phyloP scores from a whole-genome alignment of 2,113 vertebrate genomes.

The Zonotrichia leucophrys region DNA sequence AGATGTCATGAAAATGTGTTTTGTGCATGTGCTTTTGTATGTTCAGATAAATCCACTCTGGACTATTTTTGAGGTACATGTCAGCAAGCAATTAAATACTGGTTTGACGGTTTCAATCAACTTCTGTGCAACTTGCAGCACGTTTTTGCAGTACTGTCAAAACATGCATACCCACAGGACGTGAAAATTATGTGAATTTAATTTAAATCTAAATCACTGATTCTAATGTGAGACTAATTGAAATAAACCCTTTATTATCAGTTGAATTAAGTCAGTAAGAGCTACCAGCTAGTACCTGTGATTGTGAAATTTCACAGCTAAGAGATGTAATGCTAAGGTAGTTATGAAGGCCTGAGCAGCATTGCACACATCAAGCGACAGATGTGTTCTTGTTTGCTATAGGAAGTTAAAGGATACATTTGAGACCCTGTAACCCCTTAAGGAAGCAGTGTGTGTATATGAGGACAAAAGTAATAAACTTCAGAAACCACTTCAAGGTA shows the following conservation, averaged over 20 bases:
- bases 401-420: neutral
- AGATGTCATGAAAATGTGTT: neutral
- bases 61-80: neutral
- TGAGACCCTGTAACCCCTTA: neutral
- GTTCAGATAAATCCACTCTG: neutral
- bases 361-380: neutral
- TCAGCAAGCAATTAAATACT: slow-evolving; percentile 7
- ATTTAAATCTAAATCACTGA: neutral
- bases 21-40: neutral
- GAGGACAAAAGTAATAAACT: neutral
- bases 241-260: neutral
- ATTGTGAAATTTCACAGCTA: neutral
- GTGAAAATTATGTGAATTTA: neutral
- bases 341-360: neutral
- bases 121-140: neutral
- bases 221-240: slow-evolving; percentile 5
- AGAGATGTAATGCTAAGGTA: no score
- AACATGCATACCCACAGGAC: neutral
- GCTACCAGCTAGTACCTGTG: neutral
- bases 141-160: neutral
- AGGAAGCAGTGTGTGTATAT: neutral
- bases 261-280: neutral
- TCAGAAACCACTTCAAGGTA: neutral
- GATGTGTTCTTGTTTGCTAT: neutral
- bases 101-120: neutral